phyloP scores from a whole-genome alignment of 2,797 vertebrate species.

The Ciconia nigra region DNA sequence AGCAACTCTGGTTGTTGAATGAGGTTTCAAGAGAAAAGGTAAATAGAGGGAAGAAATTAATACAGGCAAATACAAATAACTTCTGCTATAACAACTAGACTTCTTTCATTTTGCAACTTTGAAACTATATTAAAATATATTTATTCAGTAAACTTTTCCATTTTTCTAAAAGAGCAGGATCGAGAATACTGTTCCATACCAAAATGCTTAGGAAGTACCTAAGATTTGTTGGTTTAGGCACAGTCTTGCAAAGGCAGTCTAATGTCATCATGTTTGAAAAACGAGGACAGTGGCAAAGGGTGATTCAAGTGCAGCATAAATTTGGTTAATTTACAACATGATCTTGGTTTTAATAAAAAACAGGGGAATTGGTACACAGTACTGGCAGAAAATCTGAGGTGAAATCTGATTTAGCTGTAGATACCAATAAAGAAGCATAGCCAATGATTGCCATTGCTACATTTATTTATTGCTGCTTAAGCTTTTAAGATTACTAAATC shows the following conservation, averaged over 20 bases:
- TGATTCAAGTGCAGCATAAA: neutral
- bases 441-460: neutral
- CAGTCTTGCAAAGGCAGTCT: neutral
- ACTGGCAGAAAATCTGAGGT: neutral
- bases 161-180: neutral
- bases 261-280: neutral
- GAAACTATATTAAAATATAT: neutral
- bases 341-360: neutral
- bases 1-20: slow-evolving; percentile 45
- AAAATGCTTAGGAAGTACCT: neutral
- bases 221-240: slow-evolving; percentile 33
- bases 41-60: slow-evolving; percentile 52
- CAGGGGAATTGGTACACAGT: neutral
- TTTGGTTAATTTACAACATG: neutral
- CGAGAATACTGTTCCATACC: neutral
- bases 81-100: neutral
- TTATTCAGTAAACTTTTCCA: neutral
- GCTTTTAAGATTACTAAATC: neutral
- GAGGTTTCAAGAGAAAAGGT: slow-evolving; percentile 55
- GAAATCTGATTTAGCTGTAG: neutral
- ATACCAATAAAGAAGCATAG: neutral
- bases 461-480: neutral
- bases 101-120: neutral
- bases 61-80: slow-evolving; percentile 34
- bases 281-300: neutral